Conservation (phyloP, 30 jellyfish, hydroid and myxozoan genomes). For the Aurelia aurita region DNA sequence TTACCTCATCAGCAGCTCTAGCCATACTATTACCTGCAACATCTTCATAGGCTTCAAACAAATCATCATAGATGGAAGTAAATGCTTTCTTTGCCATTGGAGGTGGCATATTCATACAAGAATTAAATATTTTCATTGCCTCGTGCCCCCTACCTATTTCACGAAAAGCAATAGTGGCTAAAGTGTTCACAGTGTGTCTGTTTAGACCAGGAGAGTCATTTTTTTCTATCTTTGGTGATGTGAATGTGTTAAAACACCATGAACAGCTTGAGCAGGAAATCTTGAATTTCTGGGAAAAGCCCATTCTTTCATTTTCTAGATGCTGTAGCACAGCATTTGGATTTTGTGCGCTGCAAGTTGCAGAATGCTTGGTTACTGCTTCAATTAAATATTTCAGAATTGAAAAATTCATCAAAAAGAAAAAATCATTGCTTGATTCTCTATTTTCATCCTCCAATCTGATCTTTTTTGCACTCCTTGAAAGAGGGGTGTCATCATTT, state of each 20-base stretch:
- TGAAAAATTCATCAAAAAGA: conserved; percentile 15
- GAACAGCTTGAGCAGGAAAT: conserved; percentile 9
- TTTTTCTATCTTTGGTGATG: conserved; percentile 16
- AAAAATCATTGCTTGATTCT: neutral
- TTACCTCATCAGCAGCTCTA: conserved; percentile 48
- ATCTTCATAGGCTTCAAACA: conserved; percentile 55
- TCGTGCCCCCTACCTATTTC: conserved; percentile 68
- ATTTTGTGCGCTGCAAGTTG: neutral
- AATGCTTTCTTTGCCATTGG: conserved; percentile 61
- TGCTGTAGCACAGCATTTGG: conserved; percentile 16
- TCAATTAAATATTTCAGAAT: neutral
- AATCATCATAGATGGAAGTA: conserved; percentile 1
- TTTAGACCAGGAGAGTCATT: conserved; percentile 6
- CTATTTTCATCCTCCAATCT: neutral
- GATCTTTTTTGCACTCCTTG: conserved; percentile 15
- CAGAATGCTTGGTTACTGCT: conserved; percentile 6
- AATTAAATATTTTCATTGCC: conserved; percentile 42
- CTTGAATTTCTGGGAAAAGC: conserved; percentile 16
- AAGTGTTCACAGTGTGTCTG: conserved; percentile 2
- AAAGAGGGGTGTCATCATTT: conserved; percentile 11
- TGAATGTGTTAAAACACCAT: conserved; percentile 6
- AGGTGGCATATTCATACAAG: conserved; percentile 79
- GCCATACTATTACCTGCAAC: conserved; percentile 50
- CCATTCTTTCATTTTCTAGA: conserved; percentile 26
- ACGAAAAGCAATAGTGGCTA: conserved; percentile 64